phyloP scores from a whole-genome alignment of 2,113 vertebrate genomes.

The Lophotis ruficrista region DNA sequence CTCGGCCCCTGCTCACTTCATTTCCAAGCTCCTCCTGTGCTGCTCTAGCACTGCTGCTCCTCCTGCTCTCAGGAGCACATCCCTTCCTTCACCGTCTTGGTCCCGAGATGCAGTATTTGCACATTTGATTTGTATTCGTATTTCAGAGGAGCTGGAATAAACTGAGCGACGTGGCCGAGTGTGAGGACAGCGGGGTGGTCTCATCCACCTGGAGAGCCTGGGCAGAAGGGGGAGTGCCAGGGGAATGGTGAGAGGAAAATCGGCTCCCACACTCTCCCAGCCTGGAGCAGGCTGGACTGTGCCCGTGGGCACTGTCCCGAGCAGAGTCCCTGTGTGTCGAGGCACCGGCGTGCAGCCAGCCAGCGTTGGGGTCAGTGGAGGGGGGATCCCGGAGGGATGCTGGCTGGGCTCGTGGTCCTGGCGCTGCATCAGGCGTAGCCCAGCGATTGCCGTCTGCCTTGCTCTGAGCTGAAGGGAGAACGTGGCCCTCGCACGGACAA shows the following conservation, averaged over 20 bases:
- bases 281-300: neutral
- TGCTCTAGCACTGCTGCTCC: constrained; percentile 45
- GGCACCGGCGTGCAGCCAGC: neutral
- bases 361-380: neutral
- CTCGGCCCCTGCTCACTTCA: neutral
- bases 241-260: neutral
- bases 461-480: neutral
- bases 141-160: constrained; percentile 46
- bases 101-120: constrained; percentile 66
- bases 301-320: neutral
- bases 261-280: neutral
- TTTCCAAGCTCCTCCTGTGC: constrained; percentile 12
- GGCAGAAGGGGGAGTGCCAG: neutral
- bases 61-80: neutral
- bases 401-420: neutral
- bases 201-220: neutral
- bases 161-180: neutral
- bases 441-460: neutral
- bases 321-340: neutral
- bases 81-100: neutral
- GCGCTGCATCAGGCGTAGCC: neutral
- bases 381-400: neutral
- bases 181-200: neutral
- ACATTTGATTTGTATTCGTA: constrained; percentile 46
- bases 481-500: neutral